Base-by-base conservation (phyloP, 1,140 invertebrate species). In the Octopus sinensis region DNA sequence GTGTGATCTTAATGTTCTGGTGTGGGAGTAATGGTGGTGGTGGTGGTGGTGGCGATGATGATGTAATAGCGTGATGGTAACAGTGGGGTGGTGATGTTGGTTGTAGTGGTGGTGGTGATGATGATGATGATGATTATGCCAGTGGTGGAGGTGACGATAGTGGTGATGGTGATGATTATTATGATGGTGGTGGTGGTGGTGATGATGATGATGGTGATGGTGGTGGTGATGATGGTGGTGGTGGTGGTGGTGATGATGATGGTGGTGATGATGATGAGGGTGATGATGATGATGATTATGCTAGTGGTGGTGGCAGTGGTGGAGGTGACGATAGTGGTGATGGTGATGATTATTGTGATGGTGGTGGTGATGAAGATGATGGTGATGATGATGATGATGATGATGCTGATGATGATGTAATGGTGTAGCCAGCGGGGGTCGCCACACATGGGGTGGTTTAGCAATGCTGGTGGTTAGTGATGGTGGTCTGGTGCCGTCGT, bases 331-430 rank as follows among this genome's bases (percentile, higher is more conserved):
- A 62, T 62, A 17, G 17, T 62, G 56, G 17, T 62, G 56, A 62
- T 62, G 56, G 17, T 62, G 56, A 62, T 62, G 56, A 62, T 62
- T 6, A 62, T 62, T 6, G 17, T 62, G 56, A 62, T 62, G 56
- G 17, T 62, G 56, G 17, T 62, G 56, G 17, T 62, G 56, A 62
- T 62, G 56, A 62, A 9, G 56, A 62, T 62, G 56, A 62, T 62
- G 56, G 17, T 62, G 56, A 62, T 62, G 56, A 62, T 62, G 56
- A 62, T 62, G 56, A 62, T 62, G 56, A 62, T 62, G 56, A 62
- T 62, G 56, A 62, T 62, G 56, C 6, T 62, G 56, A 62, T 62
- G 56, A 62, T 62, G 56, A 62, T 62, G 56, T 9, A 9, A 17
- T 62, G 56, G 17, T 9, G 17, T 17, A 62, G 17, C 6, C 56